Conservation (phyloP, 2,113 vertebrate genomes). For the Tympanuchus pallidicinctus region DNA sequence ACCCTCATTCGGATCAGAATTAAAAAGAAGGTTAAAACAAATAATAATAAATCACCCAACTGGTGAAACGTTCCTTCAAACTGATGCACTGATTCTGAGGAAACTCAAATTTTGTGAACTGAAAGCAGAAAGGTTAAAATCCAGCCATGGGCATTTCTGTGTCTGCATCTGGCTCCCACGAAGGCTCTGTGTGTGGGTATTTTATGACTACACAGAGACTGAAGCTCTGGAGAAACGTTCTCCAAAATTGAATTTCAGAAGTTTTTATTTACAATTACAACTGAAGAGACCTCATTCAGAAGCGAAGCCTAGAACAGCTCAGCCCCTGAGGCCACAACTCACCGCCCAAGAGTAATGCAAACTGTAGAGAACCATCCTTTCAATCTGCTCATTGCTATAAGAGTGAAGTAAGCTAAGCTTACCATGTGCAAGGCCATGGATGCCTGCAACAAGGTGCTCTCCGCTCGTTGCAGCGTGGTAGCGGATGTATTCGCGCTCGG, state of each 20-base stretch:
- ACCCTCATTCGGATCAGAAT: not conserved
- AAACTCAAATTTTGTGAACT: not conserved
- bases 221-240: not conserved
- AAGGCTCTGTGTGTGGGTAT: not conserved
- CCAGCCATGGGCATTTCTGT: not conserved
- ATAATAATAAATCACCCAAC: not conserved
- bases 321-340: not conserved
- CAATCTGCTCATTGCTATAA: not conserved
- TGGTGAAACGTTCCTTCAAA: not conserved
- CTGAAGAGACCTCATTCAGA: not conserved
- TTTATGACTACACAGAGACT: not conserved
- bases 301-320: fast-evolving
- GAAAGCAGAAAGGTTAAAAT: not conserved
- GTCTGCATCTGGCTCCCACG: not conserved
- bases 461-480: slow-evolving; percentile 97
- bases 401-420: not conserved
- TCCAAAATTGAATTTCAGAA: not conserved
- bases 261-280: not conserved
- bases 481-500: slow-evolving; percentile 93
- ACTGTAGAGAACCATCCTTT: not conserved
- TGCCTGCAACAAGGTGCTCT: slow-evolving; percentile 95
- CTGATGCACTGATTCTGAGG: not conserved
- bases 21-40: not conserved
- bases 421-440: slow-evolving; percentile 97
- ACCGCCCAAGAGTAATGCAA: not conserved